Base-by-base conservation (phyloP, 2,888 invertebrate species). In the Drepana falcataria region DNA sequence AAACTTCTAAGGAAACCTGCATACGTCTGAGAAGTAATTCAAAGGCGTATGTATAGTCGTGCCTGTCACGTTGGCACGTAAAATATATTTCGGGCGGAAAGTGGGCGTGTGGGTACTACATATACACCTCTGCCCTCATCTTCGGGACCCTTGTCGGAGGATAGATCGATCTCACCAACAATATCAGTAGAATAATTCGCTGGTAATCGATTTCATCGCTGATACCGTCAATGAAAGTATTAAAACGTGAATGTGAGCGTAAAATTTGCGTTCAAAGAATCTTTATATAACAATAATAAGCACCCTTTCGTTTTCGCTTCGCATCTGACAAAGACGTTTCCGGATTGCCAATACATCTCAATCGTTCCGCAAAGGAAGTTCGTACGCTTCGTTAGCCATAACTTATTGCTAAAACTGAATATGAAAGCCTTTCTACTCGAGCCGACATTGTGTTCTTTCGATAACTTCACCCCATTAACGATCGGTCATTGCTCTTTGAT, bases 261-360 rank as follows among this genome's bases (percentile, higher is more conserved):
- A 66, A 83, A 85, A 82, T 79, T 66, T 34, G 7, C 37, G 7
- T 51, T 7, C 61, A 60, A 56, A 61, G 61, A 60, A 64, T 66
- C 58, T 65, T 66, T 63, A 48, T 64, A 60, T 68, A 62, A 69
- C 69, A 63, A 71, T 76, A 73, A 9, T 3, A 9, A 9, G 6
- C 66, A 84, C 85, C 83, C 86, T 85, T 89, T 85, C 80, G 67
- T 73, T 77, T 75, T 75, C 68, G 66, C 68, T 63, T 68, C 56
- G 62, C 63, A 57, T 60, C 55, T 55, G 57, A 85, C 81, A 87
- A 90, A 77, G 80, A 69, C 72, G 67, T 85, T 82, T 90, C 90
- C 90, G 87, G 87, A 81, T 87, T 81, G 83, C 83, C 68, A 83
- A 83, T 80, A 75, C 76, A 66, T 62, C 79, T 83, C 83, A 82